Base-by-base conservation (phyloP, 1,140 invertebrate genomes). In the Nephila pilipes region DNA sequence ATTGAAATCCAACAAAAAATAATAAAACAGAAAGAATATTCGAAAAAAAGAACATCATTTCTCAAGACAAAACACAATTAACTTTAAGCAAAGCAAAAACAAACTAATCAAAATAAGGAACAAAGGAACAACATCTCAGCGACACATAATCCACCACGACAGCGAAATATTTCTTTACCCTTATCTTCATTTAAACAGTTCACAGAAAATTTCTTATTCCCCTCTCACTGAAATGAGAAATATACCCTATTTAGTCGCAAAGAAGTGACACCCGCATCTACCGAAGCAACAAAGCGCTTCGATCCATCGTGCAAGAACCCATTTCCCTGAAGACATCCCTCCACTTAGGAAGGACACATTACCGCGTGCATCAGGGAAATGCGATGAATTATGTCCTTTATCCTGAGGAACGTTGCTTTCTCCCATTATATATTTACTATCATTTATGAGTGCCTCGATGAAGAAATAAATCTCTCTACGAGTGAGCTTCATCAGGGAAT, bases 331-430 rank as follows among this genome's bases (percentile, higher is more conserved):
- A 87, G 85, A 87, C 10, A 8, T 25, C 38, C 22, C n/a, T 25
- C 54, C 22, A 32, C 69, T 83, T 25, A 83, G 80, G 46, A 60
- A 38, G 58, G 85, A 54, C n/a, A 54, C 85, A 87, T 87, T 57
- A 87, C 57, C 5, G n/a, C 81, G n/a, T 18, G 54, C n/a, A 55
- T 55, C n/a, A 85, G 46, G 8, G 83, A 14, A 32, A 46, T 46
- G 57, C 25, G 57, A 36, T 87, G 85, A 87, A 87, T 87, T 63
- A 87, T 87, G 57, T 87, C 85, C 85, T 57, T 55, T 83, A 83
- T 55, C 54, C 81, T 6, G 81, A 32, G 81, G 54, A 55, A 32
- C 69, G 69, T 20, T 75, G 55, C 32, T 87, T 32, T 32, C 83
- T 58, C 38, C 32, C 85, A 36, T 87, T 60, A 87, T 60, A 36